Base-by-base conservation (phyloP, 2,888 invertebrate genomes). In the Uropetala carovei region DNA sequence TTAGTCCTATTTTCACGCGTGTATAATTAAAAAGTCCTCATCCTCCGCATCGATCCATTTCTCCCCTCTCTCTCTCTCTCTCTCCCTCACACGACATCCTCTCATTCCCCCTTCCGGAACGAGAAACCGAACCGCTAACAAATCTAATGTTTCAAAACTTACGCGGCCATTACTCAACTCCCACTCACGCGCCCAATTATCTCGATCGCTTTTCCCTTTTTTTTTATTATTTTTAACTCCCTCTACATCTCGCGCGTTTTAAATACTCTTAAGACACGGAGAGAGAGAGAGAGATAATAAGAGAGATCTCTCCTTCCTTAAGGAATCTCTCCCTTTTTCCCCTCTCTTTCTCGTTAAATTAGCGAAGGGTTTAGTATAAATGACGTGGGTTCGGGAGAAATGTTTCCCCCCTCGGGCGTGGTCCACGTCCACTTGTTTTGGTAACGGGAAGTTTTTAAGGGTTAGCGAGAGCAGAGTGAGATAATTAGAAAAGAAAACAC, bases 131-230 rank as follows among this genome's bases (percentile, higher is more conserved):
- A 56, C 68, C 89, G 68, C 89, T 43, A 89, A 43, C 89, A 30
- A 68, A n/a, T 43, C 89, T 64, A 89, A 56, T 64, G 89, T 30
- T 64, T 89, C 89, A 89, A 89, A 89, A 89, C 68, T n/a, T n/a
- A 3, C 68, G 14, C 18, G 43, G 68, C 64, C 64, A 89, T 89
- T 68, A 89, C 43, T 89, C 89, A 89, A 89, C 89, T 89, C 89
- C 89, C 89, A 89, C 89, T 64, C 68, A 64, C 64, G n/a, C 68
- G 13, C 60, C 68, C 89, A 89, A 89, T 89, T 89, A 89, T 89
- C 64, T 68, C n/a, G 30, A 60, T 43, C 75, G 14, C 27, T 27
- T 10, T 22, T 75, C 75, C 27, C 75, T 75, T 27, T 27, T 75
- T 27, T 27, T 75, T 27, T 27, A 22, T 27, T 27, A 75, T 27